phyloP scores from a whole-genome alignment of 2,888 invertebrate genomes.

The Tenthredo amoena region DNA sequence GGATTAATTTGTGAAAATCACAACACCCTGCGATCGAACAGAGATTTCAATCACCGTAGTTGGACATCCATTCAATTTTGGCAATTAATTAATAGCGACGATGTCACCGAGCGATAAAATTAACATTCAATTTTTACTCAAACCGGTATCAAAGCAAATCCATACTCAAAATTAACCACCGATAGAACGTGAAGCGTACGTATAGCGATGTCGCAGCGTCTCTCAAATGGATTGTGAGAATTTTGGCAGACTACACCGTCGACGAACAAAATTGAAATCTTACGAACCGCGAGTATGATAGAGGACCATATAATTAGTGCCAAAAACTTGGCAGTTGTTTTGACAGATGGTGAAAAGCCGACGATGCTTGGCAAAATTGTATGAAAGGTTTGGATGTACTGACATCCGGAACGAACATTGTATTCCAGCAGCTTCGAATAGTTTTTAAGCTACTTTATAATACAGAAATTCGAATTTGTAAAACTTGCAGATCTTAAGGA shows the following conservation, averaged over 20 bases:
- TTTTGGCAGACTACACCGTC: neutral
- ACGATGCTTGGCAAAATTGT: neutral
- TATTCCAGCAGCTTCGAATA: neutral
- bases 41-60: neutral
- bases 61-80: neutral
- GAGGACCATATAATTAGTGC: neutral
- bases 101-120: neutral
- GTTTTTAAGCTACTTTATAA: neutral
- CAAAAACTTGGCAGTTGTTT: neutral
- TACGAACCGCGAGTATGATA: neutral
- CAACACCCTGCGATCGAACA: neutral
- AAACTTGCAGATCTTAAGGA: neutral
- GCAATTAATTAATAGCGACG: neutral
- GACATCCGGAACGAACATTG: neutral
- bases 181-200: neutral
- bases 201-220: neutral
- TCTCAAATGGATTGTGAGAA: neutral
- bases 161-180: neutral
- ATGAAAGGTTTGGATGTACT: neutral
- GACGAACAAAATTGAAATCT: neutral
- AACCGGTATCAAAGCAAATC: neutral
- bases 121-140: neutral
- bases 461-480: neutral
- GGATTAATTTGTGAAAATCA: slow-evolving; percentile 2
- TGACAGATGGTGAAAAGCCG: neutral